Evolutionary conservation across 2,797 vertebrate species (phyloP).

Genomic region (Acrossocheilus fasciatus): DNA sequence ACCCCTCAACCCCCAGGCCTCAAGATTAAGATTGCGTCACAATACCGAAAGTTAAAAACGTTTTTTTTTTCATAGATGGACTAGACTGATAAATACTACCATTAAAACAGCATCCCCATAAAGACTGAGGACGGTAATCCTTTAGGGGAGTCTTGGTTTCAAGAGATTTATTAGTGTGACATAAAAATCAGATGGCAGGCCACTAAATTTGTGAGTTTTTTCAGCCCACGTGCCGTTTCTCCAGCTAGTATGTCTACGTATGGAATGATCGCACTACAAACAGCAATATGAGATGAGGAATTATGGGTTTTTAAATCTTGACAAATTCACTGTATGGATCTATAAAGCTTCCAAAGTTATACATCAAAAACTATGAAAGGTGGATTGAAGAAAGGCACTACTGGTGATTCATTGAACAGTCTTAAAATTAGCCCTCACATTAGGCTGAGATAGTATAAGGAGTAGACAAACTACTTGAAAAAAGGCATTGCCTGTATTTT

Average conservation of each 20-base stretch:
- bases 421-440: background rate
- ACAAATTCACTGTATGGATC: background rate
- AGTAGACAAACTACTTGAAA: background rate
- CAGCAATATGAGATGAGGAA: slow-evolving; percentile 51
- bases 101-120: slow-evolving; percentile 23
- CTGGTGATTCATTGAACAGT: slow-evolving; percentile 3
- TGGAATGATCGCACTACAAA: slow-evolving; percentile 70
- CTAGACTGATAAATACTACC: slow-evolving; percentile 33
- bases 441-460: background rate
- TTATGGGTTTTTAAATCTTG: slow-evolving; percentile 11
- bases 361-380: background rate
- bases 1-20: slow-evolving; percentile 1
- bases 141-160: slow-evolving; percentile 24
- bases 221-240: slow-evolving; percentile 8
- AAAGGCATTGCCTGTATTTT: background rate
- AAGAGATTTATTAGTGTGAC: slow-evolving; percentile 35
- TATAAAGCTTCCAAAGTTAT: background rate
- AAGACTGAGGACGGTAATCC: slow-evolving; percentile 25
- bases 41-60: background rate
- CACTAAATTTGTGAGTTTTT: background rate
- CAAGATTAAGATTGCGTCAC: slow-evolving; percentile 12
- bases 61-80: slow-evolving; percentile 6
- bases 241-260: slow-evolving; percentile 68
- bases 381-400: background rate
- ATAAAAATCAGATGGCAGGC: slow-evolving; percentile 43